These are phyloP conservation scores for Perizoma flavofasciatum DNA, from an alignment of 2,888 invertebrate species.

Conservation along the genomic window DNA sequence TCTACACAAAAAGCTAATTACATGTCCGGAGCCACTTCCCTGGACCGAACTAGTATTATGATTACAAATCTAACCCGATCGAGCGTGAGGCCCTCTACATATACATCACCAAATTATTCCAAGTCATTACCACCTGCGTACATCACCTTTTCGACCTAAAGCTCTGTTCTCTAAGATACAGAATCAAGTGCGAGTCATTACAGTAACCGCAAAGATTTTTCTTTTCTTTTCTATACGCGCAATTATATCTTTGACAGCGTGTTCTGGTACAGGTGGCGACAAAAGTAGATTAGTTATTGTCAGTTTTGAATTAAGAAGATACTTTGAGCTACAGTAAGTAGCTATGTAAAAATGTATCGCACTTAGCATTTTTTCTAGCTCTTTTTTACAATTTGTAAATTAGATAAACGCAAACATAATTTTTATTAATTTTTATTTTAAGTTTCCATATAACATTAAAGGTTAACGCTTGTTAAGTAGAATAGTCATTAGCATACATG, in stretches of 20 bases:
- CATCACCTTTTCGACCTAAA: constrained; percentile 40
- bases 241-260: constrained; percentile 80
- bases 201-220: constrained; percentile 53
- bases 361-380: neutral
- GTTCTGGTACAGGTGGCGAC: constrained; percentile 65
- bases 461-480: constrained; percentile 39
- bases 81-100: constrained; percentile 67
- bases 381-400: neutral
- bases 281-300: constrained; percentile 47
- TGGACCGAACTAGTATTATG: constrained; percentile 64
- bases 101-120: constrained; percentile 58
- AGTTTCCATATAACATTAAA: no score
- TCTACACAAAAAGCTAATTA: constrained; percentile 64
- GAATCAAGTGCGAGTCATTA: constrained; percentile 34
- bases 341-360: neutral
- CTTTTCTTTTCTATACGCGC: constrained; percentile 73
- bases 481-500: constrained; percentile 50
- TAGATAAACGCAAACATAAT: neutral
- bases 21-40: constrained; percentile 62
- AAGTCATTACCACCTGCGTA: constrained; percentile 42
- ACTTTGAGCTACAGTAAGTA: constrained; percentile 2
- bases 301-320: constrained; percentile 21
- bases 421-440: no score
- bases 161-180: constrained; percentile 40
- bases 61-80: constrained; percentile 77